Conservation (phyloP, 1,140 invertebrate species). For the Drosophila willistoni region DNA sequence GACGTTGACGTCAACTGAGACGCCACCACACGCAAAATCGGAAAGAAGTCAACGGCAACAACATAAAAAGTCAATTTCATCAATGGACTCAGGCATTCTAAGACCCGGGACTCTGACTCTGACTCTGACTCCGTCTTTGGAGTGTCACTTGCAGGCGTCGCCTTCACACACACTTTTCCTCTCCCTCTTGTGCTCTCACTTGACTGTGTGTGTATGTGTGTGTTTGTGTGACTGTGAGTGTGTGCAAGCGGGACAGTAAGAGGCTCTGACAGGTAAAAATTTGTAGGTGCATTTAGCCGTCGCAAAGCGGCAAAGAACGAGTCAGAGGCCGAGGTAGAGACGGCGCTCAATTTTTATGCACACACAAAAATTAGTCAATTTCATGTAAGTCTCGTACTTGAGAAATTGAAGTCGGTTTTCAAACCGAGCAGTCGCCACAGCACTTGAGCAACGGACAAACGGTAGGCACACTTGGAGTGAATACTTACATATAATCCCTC, state of each 20-base stretch:
- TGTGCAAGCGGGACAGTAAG: constrained; percentile 20
- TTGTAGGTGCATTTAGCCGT: constrained; percentile 68
- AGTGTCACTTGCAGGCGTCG: constrained; percentile 66
- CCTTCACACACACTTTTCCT: constrained; percentile 43
- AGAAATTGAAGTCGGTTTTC: constrained; percentile 57
- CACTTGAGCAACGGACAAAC: constrained; percentile 53
- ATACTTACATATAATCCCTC: constrained; percentile 50
- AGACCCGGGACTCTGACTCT: neutral
- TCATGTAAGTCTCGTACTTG: constrained; percentile 76
- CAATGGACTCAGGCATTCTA: constrained; percentile 61
- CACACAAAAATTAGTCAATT: constrained; percentile 78
- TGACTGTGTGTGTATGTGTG: neutral
- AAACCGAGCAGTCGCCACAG: constrained; percentile 14
- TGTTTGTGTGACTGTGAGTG: neutral
- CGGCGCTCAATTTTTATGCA: constrained; percentile 22
- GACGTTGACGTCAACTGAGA: constrained; percentile 29
- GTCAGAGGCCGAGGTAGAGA: constrained; percentile 18
- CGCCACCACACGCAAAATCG: constrained; percentile 60
- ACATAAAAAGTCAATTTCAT: constrained; percentile 83
- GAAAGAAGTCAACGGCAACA: constrained; percentile 74
- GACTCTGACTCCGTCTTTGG: neutral
- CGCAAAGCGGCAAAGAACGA: constrained; percentile 15
- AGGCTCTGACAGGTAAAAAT: constrained; percentile 72
- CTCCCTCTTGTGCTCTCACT: neutral
- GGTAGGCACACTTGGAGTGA: constrained; percentile 44